Percentiles rank a stretch among this genome's conserved stretches.
These are phyloP conservation scores for Phenganax marumi DNA, from an alignment of 92 coral and sea anemone species.

Conservation along the genomic window DNA sequence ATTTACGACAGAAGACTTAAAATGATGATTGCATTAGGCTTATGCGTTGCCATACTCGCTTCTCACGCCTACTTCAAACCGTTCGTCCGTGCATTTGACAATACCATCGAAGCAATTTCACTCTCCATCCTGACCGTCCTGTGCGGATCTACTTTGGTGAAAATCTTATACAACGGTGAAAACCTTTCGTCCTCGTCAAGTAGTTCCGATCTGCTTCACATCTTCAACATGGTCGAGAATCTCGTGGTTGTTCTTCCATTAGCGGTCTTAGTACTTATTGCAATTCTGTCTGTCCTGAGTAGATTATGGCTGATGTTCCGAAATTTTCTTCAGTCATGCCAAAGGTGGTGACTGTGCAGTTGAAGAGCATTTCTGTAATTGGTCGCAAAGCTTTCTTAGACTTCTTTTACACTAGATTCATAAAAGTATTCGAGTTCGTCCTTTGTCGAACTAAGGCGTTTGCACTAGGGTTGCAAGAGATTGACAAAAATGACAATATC, in stretches of 20 bases:
- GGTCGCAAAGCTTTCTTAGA: background rate
- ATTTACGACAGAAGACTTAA: constrained; percentile 13
- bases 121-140: constrained; percentile 11
- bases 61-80: constrained; percentile 25
- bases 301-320: background rate
- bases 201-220: background rate
- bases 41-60: constrained; percentile 25
- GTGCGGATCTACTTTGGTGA: constrained; percentile 16
- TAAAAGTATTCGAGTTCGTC: no score
- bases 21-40: constrained; percentile 12
- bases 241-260: constrained; percentile 10
- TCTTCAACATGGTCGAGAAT: constrained; percentile 4
- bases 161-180: constrained; percentile 14
- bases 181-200: constrained; percentile 3
- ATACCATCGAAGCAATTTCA: constrained; percentile 15
- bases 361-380: background rate
- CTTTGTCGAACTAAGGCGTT: no score
- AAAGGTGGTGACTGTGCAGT: background rate
- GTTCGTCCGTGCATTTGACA: background rate
- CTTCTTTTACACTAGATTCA: no score
- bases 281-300: background rate
- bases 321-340: background rate
- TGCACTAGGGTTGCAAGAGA: no score
- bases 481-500: no score
- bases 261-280: background rate